Evolutionary conservation across 2,113 vertebrate species (phyloP).

Genomic region (Misgurnus anguillicaudatus): DNA sequence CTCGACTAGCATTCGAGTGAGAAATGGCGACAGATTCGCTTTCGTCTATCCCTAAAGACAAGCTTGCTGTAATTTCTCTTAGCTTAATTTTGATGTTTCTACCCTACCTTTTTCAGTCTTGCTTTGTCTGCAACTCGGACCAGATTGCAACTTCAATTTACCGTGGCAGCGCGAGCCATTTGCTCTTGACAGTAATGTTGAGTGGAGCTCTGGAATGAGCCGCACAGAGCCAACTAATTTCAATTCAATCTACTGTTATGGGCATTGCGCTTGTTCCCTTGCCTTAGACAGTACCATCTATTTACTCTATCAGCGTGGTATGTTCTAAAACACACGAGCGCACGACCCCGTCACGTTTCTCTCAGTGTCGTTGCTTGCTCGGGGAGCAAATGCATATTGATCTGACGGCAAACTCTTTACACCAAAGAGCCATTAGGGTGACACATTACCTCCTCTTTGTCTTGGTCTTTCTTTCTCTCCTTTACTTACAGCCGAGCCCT

Average conservation of each 20-base stretch:
- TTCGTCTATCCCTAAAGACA: slow-evolving; percentile 26
- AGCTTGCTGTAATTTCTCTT: not conserved
- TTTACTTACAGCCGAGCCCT: slow-evolving; percentile 38
- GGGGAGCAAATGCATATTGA: slow-evolving; percentile 37
- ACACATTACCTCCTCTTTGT: slow-evolving; percentile 23
- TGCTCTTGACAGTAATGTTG: slow-evolving; percentile 7
- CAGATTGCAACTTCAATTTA: slow-evolving; percentile 24
- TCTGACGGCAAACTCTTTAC: slow-evolving; percentile 48
- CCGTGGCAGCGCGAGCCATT: slow-evolving; percentile 18
- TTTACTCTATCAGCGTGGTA: slow-evolving; percentile 26
- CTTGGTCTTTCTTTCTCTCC: slow-evolving; percentile 22
- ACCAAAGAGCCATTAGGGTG: slow-evolving; percentile 47
- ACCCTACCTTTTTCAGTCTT: slow-evolving; percentile 2
- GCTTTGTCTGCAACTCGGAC: slow-evolving; percentile 5
- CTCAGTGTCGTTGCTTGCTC: not conserved
- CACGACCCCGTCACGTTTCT: slow-evolving; percentile 21
- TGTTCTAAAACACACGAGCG: slow-evolving; percentile 29
- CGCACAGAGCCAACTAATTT: slow-evolving; percentile 27
- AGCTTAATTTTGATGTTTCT: not conserved
- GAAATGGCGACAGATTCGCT: slow-evolving; percentile 2
- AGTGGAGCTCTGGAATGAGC: slow-evolving; percentile 5
- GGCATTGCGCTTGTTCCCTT: slow-evolving; percentile 5
- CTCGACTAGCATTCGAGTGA: slow-evolving; percentile 35
- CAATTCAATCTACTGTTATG: slow-evolving; percentile 36
- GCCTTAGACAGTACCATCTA: slow-evolving; percentile 29